phyloP scores from a whole-genome alignment of 1,140 invertebrate genomes.

The Heliothis virescens region DNA sequence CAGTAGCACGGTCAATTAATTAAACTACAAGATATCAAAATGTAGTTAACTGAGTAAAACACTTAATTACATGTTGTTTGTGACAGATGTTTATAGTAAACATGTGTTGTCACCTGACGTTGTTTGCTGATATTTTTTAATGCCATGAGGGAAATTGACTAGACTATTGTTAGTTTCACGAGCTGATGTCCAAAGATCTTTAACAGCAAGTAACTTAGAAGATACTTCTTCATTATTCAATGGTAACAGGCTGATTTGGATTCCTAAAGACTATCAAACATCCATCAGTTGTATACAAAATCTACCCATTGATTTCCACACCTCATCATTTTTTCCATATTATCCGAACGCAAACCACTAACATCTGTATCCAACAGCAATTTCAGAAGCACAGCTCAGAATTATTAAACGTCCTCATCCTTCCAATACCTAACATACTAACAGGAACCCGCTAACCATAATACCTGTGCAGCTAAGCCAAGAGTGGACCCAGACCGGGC shows the following conservation, averaged over 20 bases:
- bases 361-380: no score
- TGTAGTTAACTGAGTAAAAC: slow-evolving; percentile 17
- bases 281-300: no score
- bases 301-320: no score
- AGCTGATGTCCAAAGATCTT: no score
- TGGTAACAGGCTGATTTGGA: no score
- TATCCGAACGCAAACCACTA: no score
- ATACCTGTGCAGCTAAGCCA: slow-evolving; percentile 9
- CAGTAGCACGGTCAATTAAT: background rate
- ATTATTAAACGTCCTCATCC: background rate
- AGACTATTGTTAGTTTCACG: no score
- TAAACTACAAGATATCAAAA: slow-evolving; percentile 10
- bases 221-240: no score
- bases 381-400: no score
- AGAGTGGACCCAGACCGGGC: slow-evolving; percentile 27
- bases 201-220: no score
- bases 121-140: background rate
- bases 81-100: slow-evolving; percentile 23
- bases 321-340: no score
- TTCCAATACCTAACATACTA: background rate
- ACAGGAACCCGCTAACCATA: slow-evolving; percentile 6
- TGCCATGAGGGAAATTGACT: background rate
- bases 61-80: slow-evolving; percentile 17
- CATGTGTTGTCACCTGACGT: background rate
- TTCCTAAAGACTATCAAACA: no score